Base-by-base conservation (phyloP, 1,140 invertebrate genomes). In the Vanessa atalanta region DNA sequence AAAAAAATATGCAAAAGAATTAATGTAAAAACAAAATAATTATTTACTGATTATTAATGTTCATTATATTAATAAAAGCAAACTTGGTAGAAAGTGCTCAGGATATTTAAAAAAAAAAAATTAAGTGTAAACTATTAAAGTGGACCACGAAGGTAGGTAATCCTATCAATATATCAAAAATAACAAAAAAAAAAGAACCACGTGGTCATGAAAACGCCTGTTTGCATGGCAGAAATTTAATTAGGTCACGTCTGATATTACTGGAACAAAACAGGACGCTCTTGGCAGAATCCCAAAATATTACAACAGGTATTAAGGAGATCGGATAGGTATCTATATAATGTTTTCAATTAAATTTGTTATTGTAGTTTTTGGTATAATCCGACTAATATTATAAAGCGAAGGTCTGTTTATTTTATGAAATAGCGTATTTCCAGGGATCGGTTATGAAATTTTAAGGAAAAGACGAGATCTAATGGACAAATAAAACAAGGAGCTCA, bases 201-300 rank as follows among this genome's bases (percentile, higher is more conserved):
- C 26, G 67, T 48, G 31, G 14, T 48, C 3, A 43, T 60, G 55
- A 47, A 60, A 69, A 51, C 55, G 37, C 26, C 11, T 69, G 55
- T 69, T 69, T 57, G 67, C 60, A 43, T n/a, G 67, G 66, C 23
- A 47, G 23, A 69, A 69, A 60, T 69, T 60, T 55, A 69, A 69
- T 69, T 69, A 69, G 67, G 67, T 69, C 55, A 69, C 47, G 67
- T 61, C 53, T 57, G 51, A 48, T 11, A 68, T 68, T 68, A 57
- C 53, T 26, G 55, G 53, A 23, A n/a, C 55, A 69, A 55, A 69
- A 47, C 37, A 69, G 43, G 53, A 23, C 51, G 26, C 47, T 53
- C 16, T 65, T 76, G 48, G 66, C 51, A 48, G 31, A 20, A 37
- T 68, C 60, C 70, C 65, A 70, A 72, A 70, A 77, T 69, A 74